Base-by-base conservation (phyloP, 2,113 vertebrate species). In the Dipodomys spectabilis region DNA sequence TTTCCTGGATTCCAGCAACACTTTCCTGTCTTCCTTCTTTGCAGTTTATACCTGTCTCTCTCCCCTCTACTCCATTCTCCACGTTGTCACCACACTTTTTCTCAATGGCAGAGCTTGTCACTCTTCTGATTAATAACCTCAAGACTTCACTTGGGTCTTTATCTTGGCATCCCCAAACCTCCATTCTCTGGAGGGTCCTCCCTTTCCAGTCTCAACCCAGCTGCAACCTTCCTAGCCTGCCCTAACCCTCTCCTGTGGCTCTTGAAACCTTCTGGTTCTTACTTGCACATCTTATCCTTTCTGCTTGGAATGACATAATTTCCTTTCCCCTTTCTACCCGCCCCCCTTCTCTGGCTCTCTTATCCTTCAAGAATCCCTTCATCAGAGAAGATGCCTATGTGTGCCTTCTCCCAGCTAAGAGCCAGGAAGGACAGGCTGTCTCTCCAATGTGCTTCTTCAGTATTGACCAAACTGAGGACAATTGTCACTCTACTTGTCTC, bases 241-340 rank as follows among this genome's bases (percentile, higher is more conserved):
- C 28, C 20, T 7, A 5, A 2, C 18, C 9, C 19, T 57, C 28
- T 77, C 27, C 44, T 28, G 6, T 0, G 0, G 35, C 0, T 0
- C 35, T 89, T 68, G n/a, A 30, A 62, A 65, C 32, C 69, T 64
- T 16, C 30, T 25, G 22, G 22, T n/a, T 45, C 23, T 79, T 71
- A 10, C 18, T 23, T 78, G 65, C 67, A 64, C 18, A 57, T 39
- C 45, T 57, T 57, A 18, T 30, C 77, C 67, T 44, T 49, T n/a
- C 57, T 27, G 8, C 79, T 30, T 79, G 15, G 12, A 71, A 18
- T 62, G 44, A 35, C 22, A 45, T 39, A 69, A 22, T 64, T 82
- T 60, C 49, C 27, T 82, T n/a, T 79, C 32, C 6, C 82, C 49
- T 82, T 32, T 53, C 64, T 60, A 78, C 8, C 35, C 32, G 6